These are phyloP conservation scores for Myotis planiceps DNA, from an alignment of 2,797 vertebrate species.

Conservation along the genomic window DNA sequence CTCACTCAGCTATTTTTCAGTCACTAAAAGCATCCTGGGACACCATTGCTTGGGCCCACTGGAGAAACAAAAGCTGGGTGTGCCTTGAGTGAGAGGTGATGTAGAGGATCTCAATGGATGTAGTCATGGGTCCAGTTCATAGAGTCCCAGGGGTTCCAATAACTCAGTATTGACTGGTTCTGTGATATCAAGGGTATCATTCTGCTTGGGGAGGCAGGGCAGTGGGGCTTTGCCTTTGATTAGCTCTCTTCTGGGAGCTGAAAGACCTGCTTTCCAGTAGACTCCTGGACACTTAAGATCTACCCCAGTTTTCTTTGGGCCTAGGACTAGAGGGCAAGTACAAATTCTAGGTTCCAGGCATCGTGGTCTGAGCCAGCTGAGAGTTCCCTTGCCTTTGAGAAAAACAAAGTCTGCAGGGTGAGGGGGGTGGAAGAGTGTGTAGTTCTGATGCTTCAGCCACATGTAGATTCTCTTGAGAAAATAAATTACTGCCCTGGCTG, in stretches of 20 bases:
- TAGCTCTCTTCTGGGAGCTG: neutral
- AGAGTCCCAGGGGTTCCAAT: neutral
- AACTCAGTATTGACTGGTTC: neutral
- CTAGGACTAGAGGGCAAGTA: neutral
- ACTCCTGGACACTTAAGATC: neutral
- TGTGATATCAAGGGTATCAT: neutral
- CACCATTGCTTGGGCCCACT: neutral
- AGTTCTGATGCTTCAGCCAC: neutral
- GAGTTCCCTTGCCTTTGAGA: neutral
- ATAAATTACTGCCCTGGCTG: neutral
- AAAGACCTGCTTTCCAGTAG: neutral
- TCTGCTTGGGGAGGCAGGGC: neutral
- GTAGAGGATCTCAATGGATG: neutral
- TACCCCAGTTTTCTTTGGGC: neutral
- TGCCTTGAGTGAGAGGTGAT: neutral
- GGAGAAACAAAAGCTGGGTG: neutral
- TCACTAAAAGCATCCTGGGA: neutral
- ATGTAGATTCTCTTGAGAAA: conserved; percentile 14
- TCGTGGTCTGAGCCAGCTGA: neutral
- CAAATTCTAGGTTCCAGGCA: neutral
- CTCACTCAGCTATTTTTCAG: neutral
- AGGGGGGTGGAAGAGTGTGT: neutral
- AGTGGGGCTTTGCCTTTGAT: neutral
- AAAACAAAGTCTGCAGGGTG: neutral
- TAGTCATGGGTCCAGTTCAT: neutral